A percentile compares a stretch with the other conserved stretches of the same genome.
These are phyloP conservation scores for Tragelaphus imberbis DNA, from an alignment of 2,113 vertebrate species.

Conservation along the genomic window DNA sequence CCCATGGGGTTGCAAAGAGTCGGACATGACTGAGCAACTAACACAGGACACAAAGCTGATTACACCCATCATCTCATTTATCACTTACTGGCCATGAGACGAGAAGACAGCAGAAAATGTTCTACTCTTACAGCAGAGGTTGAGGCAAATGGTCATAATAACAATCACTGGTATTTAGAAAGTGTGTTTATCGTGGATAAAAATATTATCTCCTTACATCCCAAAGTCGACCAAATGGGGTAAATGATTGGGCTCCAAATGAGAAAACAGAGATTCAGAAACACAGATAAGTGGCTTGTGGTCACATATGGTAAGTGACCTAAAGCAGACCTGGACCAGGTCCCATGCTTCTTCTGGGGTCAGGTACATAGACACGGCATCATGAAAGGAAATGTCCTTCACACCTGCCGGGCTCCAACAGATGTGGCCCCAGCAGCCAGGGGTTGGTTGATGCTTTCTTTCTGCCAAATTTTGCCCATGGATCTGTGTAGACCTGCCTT, in stretches of 20 bases:
- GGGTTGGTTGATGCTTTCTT: background rate
- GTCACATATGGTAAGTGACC: background rate
- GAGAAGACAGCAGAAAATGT: background rate
- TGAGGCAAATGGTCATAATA: background rate
- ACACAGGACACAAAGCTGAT: background rate
- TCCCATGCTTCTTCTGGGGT: background rate
- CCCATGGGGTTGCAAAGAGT: background rate
- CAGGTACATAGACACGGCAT: rapidly evolving
- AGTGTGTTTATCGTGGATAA: background rate
- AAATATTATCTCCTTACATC: background rate
- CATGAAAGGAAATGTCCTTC: background rate
- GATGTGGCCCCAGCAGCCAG: background rate
- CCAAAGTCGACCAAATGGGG: background rate
- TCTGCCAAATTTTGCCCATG: background rate
- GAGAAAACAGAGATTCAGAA: background rate
- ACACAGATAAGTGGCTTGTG: background rate
- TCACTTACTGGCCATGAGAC: background rate
- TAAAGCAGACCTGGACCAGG: background rate
- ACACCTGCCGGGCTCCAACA: background rate
- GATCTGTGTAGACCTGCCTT: background rate
- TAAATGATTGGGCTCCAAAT: background rate
- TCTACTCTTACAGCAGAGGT: background rate
- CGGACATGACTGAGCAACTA: background rate
- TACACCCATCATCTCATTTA: background rate
- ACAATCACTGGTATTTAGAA: background rate